These are phyloP conservation scores for Pemphredon lugubris DNA, from an alignment of 2,888 invertebrate genomes.

Conservation along the genomic window DNA sequence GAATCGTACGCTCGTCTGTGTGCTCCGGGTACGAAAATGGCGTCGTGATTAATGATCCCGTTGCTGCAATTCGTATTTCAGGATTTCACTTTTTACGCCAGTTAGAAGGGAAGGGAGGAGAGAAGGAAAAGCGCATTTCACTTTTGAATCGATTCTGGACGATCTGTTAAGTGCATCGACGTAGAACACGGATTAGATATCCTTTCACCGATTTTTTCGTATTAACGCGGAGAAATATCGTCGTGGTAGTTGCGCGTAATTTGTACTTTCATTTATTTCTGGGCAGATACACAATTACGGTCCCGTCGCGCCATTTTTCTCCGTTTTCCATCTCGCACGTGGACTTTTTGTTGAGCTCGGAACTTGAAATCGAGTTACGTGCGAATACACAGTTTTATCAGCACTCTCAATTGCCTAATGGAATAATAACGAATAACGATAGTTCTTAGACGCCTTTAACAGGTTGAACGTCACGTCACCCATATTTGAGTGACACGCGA, in stretches of 20 bases:
- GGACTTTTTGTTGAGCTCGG: too few relatives aligned
- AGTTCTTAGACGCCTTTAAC: too few relatives aligned
- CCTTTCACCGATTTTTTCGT: conserved; percentile 17
- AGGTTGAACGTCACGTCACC: too few relatives aligned
- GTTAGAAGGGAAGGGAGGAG: neutral
- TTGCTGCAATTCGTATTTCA: neutral
- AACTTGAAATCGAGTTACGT: neutral
- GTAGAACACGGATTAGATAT: neutral
- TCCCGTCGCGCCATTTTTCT: neutral
- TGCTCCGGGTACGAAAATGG: conserved; percentile 8
- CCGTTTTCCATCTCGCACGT: neutral
- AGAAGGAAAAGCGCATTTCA: neutral
- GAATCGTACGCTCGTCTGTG: conserved; percentile 7
- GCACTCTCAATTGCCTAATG: too few relatives aligned
- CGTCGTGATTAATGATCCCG: conserved; percentile 14
- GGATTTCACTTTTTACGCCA: conserved; percentile 2
- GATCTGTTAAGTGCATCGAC: neutral
- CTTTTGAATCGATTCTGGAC: neutral
- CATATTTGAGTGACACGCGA: too few relatives aligned
- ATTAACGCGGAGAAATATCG: neutral
- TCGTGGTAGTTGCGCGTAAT: neutral
- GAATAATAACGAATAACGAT: too few relatives aligned
- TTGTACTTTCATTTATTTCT: neutral
- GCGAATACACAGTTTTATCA: too few relatives aligned
- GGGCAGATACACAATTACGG: neutral